phyloP scores from a whole-genome alignment of 2,113 vertebrate species.

The Erpornis zantholeuca region DNA sequence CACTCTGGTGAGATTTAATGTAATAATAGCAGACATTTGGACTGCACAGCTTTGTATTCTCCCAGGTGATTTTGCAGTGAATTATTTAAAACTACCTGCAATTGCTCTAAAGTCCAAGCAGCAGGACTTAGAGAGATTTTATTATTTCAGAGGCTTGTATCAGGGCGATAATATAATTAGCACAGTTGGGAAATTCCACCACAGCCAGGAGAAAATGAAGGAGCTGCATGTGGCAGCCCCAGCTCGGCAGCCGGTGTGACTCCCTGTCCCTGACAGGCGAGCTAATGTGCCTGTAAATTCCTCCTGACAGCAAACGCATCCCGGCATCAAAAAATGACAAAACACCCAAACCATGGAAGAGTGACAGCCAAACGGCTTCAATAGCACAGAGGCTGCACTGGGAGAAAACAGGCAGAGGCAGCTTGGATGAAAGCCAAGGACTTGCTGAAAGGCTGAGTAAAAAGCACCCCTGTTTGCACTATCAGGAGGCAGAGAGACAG shows the following conservation, averaged over 20 bases:
- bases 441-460: not conserved
- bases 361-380: conserved; percentile 58
- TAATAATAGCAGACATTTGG: not conserved
- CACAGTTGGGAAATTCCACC: conserved; percentile 36
- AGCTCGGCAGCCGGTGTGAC: not conserved
- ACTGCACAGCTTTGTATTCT: not conserved
- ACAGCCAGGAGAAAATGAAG: conserved; percentile 31
- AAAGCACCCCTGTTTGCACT: not conserved
- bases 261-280: conserved; percentile 21
- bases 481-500: not conserved
- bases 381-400: not conserved
- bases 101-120: conserved; percentile 16
- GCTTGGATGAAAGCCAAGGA: conserved; percentile 17
- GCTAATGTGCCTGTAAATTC: conserved; percentile 70
- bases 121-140: conserved; percentile 19
- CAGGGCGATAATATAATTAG: conserved; percentile 44
- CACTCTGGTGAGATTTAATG: not conserved
- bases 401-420: conserved; percentile 24
- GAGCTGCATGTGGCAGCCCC: not conserved
- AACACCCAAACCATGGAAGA: conserved; percentile 59
- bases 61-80: conserved; percentile 14
- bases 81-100: conserved; percentile 42
- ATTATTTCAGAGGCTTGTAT: conserved; percentile 26
- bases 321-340: conserved; percentile 57
- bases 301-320: conserved; percentile 60